Evolutionary conservation across 2,888 invertebrate genomes (phyloP).

Genomic region (Clitarchus hookeri): DNA sequence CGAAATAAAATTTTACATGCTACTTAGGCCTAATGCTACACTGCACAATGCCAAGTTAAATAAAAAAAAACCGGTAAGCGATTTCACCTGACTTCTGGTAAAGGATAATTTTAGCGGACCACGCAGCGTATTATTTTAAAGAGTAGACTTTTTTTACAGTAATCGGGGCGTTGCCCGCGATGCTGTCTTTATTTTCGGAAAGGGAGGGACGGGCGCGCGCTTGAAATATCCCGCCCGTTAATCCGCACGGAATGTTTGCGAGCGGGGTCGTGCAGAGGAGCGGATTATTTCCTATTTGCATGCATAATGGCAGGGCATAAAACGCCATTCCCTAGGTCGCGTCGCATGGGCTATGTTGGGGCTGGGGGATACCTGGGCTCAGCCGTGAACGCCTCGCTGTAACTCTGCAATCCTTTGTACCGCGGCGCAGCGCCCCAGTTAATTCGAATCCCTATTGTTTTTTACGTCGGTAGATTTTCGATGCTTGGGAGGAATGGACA

Average conservation of each 20-base stretch:
- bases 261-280: background rate
- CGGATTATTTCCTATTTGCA: conserved; percentile 14
- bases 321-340: background rate
- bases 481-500: too few species aligned
- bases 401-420: background rate
- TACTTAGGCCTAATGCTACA: too few species aligned
- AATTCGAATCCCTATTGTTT: background rate
- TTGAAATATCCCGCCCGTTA: background rate
- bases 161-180: background rate
- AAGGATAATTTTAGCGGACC: too few species aligned
- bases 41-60: too few species aligned
- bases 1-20: too few species aligned
- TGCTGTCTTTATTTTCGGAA: background rate
- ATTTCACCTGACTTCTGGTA: too few species aligned
- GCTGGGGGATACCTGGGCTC: background rate
- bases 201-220: background rate
- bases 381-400: too few species aligned
- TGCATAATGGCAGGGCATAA: background rate
- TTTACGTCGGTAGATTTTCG: background rate
- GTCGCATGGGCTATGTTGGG: background rate
- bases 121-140: too few species aligned
- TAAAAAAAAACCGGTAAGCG: too few species aligned
- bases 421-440: background rate
- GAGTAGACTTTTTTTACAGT: too few species aligned
- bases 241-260: background rate